A percentile compares a stretch with the other conserved stretches of the same genome.
Conservation (phyloP, 2,797 vertebrate species). For the Danio choprae region DNA sequence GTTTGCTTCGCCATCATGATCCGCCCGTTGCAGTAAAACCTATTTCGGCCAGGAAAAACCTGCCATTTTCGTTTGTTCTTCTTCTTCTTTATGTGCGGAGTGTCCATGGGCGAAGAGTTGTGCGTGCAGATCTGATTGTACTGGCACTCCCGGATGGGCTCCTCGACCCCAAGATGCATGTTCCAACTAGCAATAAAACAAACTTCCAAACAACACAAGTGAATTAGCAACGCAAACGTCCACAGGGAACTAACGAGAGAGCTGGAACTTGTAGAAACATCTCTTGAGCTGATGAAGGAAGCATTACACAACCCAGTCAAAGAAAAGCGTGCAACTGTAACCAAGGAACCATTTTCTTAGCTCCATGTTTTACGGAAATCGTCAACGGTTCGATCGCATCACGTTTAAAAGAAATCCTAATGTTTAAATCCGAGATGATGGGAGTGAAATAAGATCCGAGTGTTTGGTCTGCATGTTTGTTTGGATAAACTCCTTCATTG, state of each 20-base stretch:
- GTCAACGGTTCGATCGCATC: neutral
- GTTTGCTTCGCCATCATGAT: slow-evolving; percentile 95
- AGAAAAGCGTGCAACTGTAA: slow-evolving; percentile 2
- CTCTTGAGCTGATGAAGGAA: neutral
- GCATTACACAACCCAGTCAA: neutral
- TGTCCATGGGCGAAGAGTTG: slow-evolving; percentile 88
- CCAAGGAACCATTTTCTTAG: slow-evolving; percentile 6
- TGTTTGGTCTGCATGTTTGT: slow-evolving; percentile 35
- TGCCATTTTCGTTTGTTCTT: slow-evolving; percentile 90
- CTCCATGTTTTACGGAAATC: slow-evolving; percentile 7
- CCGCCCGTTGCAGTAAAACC: slow-evolving; percentile 91
- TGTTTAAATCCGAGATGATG: neutral
- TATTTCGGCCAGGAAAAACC: slow-evolving; percentile 93
- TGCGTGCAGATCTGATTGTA: slow-evolving; percentile 92
- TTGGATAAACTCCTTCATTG: slow-evolving; percentile 55
- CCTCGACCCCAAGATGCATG: slow-evolving; percentile 85
- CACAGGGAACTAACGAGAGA: slow-evolving; percentile 2
- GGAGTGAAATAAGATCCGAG: neutral
- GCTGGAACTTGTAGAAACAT: slow-evolving; percentile 25
- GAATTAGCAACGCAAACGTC: neutral
- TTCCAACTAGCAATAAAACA: slow-evolving; percentile 21
- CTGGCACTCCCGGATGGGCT: slow-evolving; percentile 88
- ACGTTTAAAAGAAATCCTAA: neutral
- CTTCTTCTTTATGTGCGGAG: slow-evolving; percentile 81
- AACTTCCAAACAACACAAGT: slow-evolving; percentile 11